Evolutionary conservation across 2,797 vertebrate genomes (phyloP).

Genomic region (Potorous gilbertii): DNA sequence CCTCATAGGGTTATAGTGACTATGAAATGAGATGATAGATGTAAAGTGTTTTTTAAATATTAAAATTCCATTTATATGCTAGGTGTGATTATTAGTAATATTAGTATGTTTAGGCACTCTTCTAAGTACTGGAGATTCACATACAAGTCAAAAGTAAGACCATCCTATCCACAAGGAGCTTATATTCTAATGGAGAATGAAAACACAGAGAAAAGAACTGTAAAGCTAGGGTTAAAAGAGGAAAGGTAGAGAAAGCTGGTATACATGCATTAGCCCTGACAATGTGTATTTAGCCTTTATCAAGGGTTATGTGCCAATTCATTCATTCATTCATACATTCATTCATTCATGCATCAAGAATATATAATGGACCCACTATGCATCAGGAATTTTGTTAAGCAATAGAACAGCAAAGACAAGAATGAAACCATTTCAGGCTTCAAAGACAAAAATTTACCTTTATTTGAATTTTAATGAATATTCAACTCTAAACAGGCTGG

Average conservation of each 20-base stretch:
- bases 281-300: not conserved
- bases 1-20: too few species aligned
- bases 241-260: not conserved
- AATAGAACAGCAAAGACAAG: not conserved
- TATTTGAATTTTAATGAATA: not conserved
- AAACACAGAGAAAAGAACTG: not conserved
- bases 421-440: not conserved
- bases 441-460: not conserved
- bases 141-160: not conserved
- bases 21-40: not conserved
- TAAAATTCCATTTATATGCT: not conserved
- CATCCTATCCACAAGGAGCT: not conserved
- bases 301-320: not conserved
- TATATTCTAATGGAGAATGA: not conserved
- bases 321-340: not conserved
- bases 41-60: not conserved
- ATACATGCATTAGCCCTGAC: not conserved
- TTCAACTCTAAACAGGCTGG: not conserved
- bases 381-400: not conserved
- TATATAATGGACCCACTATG: not conserved
- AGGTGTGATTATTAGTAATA: not conserved
- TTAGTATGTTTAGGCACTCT: not conserved
- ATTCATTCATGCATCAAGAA: not conserved
- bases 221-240: not conserved
- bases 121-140: not conserved